Evolutionary conservation across 1,140 invertebrate genomes (phyloP), one percentile per base, ranked within the genome.

Genomic region (Drosophila sp.): DNA sequence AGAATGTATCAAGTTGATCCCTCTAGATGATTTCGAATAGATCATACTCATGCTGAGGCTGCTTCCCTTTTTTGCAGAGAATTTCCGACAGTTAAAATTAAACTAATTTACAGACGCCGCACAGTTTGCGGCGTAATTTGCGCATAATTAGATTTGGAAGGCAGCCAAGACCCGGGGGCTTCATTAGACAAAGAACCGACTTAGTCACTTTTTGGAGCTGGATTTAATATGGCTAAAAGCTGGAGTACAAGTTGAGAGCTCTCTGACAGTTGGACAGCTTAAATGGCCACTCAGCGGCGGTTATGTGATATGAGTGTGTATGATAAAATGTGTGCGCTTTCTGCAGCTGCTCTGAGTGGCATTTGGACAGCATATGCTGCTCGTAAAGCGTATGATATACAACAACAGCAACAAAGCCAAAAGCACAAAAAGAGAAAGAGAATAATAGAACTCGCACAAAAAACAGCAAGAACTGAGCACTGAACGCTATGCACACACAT

Each of bases 111-210:
- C 48, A 61, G 13, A 4, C 14, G 62, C 57, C 59, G 58, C 75
- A 56, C 65, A 71, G 58, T 78, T 75, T 75, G 72, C 72, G 63
- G 72, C 38, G 66, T 75, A 78, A 78, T 78, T 78, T 71, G 72
- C 38, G 65, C 61, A 53, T 75, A 78, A 78, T 78, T 78, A 75
- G 61, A 61, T 71, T 51, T 56, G 16, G 54, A 57, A 40, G 63
- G 32, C 61, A 14, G 43, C 36, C 36, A 40, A 21, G 25, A 16
- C 58, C 41, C 51, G 11, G 38, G 54, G 36, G 70, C 36, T 61
- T 61, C 56, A 57, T 58, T 53, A 57, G 57, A n/a, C 2, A 6
- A 6, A n/a, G 18, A 7, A 7, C 41, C 18, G 41, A 0, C 14
- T 16, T 7, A 16, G 27, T 13, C 29, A 34, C 11, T 34, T 51